A percentile compares a stretch with the other conserved stretches of the same genome.
These are phyloP conservation scores for Drosophila obscura DNA, from an alignment of 1,140 invertebrate genomes.

Conservation along the genomic window DNA sequence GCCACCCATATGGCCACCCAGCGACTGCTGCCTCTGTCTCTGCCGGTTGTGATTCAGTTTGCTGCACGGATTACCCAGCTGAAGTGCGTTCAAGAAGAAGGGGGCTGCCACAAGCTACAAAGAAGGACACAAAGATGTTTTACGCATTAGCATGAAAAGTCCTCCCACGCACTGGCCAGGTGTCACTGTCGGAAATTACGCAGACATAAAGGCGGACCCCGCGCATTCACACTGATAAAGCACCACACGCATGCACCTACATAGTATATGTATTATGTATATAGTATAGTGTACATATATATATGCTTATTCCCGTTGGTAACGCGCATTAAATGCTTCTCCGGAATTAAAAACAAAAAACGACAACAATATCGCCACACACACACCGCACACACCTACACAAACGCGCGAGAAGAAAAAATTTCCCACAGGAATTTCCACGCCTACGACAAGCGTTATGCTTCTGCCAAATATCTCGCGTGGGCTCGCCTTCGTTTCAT, in stretches of 20 bases:
- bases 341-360: slow-evolving; percentile 35
- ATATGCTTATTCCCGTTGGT: background rate
- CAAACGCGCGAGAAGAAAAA: slow-evolving; percentile 33
- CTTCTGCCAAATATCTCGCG: no score
- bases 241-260: background rate
- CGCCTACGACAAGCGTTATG: slow-evolving; percentile 20
- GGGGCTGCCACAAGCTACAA: slow-evolving; percentile 20
- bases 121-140: slow-evolving; percentile 2
- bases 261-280: slow-evolving; percentile 5
- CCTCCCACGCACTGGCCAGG: no score
- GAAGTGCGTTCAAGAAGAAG: slow-evolving; percentile 20
- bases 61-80: slow-evolving; percentile 67
- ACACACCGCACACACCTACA: slow-evolving; percentile 16
- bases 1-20: slow-evolving; percentile 61
- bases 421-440: slow-evolving; percentile 51
- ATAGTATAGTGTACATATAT: slow-evolving; percentile 8
- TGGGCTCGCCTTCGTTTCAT: background rate
- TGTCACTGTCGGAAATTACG: no score
- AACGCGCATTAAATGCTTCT: slow-evolving; percentile 16
- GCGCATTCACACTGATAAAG: no score
- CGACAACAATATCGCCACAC: slow-evolving; percentile 43
- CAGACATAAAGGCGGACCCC: no score
- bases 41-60: slow-evolving; percentile 64
- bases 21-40: slow-evolving; percentile 45
- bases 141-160: no score